Evolutionary conservation across 1,140 invertebrate genomes (phyloP).

Genomic region (Propsilocerus akamusi): DNA sequence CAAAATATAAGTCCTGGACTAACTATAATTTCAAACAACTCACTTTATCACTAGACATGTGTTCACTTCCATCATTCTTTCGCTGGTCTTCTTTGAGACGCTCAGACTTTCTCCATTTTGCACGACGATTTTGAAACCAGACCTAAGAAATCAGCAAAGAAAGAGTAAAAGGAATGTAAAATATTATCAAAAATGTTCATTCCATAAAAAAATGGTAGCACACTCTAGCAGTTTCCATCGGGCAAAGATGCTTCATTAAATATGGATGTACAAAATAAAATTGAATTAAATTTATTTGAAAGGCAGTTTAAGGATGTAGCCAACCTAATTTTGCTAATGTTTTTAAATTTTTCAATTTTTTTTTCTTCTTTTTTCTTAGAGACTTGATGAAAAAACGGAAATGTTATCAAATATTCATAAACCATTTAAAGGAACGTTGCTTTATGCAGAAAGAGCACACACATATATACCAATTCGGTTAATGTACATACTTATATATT

Average conservation of each 20-base stretch:
- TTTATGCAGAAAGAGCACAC: background rate
- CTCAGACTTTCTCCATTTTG: conserved; percentile 87
- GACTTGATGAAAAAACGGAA: background rate
- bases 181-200: background rate
- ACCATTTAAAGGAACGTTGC: background rate
- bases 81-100: conserved; percentile 76
- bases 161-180: background rate
- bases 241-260: too few relatives aligned
- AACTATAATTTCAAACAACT: background rate
- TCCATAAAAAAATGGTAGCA: background rate
- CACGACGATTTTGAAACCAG: conserved; percentile 87
- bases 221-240: too few relatives aligned
- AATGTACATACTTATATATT: too few relatives aligned
- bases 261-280: background rate
- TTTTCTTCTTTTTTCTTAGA: too few relatives aligned
- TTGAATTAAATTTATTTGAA: background rate
- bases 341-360: too few relatives aligned
- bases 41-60: conserved; percentile 29
- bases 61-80: conserved; percentile 53
- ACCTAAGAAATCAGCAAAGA: conserved; percentile 37
- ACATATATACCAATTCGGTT: background rate
- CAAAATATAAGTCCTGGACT: background rate
- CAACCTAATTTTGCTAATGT: too few relatives aligned
- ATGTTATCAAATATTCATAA: conserved; percentile 1
- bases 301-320: background rate